Evolutionary conservation across 2,113 vertebrate species (phyloP), one percentile per base, ranked within the genome.

Genomic region (Pomatorhinus ruficollis): DNA sequence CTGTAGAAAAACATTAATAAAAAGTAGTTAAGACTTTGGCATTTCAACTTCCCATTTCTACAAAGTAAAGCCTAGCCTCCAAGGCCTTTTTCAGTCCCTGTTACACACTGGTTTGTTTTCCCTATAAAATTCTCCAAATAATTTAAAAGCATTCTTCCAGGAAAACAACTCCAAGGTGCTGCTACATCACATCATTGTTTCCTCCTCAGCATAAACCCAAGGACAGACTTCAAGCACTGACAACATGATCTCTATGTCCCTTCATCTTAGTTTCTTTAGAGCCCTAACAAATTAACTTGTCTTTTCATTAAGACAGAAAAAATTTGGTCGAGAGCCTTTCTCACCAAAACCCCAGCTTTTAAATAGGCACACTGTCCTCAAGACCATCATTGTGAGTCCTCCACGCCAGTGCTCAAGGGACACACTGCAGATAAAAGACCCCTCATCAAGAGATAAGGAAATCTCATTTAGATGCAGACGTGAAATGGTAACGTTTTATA

Each of bases 401-500:
- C 81, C 61, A 64, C 60, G 79, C 17, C 0, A 2, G 44, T 35
- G 72, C 93, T 94, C 92, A 89, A 80, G 90, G 83, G 93, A 94
- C 88, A 75, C 28, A 44, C 66, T 72, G 64, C 54, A 84, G 89
- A 95, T 90, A 96, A 96, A 83, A 95, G 88, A 94, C 16, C 33
- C 64, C 93, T 94, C 69, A 95, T 93, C 86, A 33, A 60, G 84
- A 97, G 96, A 97, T 96, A 96, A 97, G 90, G 69, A 89, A 92
- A 96, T 89, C 93, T 96, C 80, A 96, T 97, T 97, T 95, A 94
- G 92, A 97, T 94, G 93, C 96, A 96, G 88, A 90, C 96, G 28
- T 71, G 75, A 93, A 95, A 78, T 15, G 64, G 72, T 60, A 86
- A 66, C 3, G 0, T 90, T 93, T 88, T 35, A 85, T 94, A 93